phyloP scores from a whole-genome alignment of 2,888 invertebrate genomes.

The Melanchra persicariae region DNA sequence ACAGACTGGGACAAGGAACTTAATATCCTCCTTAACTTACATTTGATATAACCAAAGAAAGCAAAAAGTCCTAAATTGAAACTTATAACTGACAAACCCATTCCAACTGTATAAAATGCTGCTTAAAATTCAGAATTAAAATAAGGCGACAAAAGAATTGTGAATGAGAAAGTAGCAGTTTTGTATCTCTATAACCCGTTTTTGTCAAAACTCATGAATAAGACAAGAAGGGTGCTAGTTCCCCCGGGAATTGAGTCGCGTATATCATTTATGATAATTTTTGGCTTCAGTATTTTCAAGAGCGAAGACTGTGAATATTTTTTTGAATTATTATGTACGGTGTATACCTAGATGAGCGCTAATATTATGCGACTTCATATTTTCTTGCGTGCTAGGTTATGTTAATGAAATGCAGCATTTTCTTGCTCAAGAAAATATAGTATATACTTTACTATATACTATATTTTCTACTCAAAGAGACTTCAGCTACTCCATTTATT shows the following conservation, averaged over 20 bases:
- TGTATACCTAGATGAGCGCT: constrained; percentile 23
- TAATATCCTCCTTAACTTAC: constrained; percentile 35
- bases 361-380: constrained; percentile 32
- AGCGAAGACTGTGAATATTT: constrained; percentile 52
- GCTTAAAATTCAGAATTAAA: constrained; percentile 68
- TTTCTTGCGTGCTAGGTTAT: constrained; percentile 19
- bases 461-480: background rate
- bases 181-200: constrained; percentile 68
- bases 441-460: background rate
- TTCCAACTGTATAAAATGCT: constrained; percentile 64
- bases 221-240: constrained; percentile 69
- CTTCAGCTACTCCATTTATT: background rate
- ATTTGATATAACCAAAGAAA: constrained; percentile 57
- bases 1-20: constrained; percentile 31
- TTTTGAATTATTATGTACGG: constrained; percentile 29
- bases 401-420: constrained; percentile 6
- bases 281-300: constrained; percentile 53
- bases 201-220: constrained; percentile 75
- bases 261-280: constrained; percentile 72
- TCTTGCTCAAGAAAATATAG: constrained; percentile 1
- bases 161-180: constrained; percentile 67
- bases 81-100: constrained; percentile 64
- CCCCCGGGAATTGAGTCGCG: constrained; percentile 63
- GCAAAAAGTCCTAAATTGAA: constrained; percentile 56
- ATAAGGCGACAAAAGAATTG: constrained; percentile 68